Evolutionary conservation across 35 echinoderm and acorn worm genomes (phyloP), one percentile per base, ranked within the genome.

Genomic region (Holothuria glaberrima): DNA sequence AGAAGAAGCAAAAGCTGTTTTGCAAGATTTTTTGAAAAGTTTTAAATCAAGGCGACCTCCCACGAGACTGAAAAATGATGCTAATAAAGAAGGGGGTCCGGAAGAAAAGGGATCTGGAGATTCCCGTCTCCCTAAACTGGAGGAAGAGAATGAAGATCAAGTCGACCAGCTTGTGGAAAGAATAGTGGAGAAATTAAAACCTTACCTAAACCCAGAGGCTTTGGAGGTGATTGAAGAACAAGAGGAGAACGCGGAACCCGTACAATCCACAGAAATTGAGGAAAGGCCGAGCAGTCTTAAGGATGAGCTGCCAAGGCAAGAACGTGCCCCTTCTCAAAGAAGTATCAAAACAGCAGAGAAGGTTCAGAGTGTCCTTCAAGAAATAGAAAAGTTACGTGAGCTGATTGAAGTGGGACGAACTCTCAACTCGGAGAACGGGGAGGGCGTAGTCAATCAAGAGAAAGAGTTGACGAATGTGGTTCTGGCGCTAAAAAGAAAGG

Each of bases 161-260:
- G 34, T 84, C 61, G 80, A 84, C 61, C 54, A 84, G 31, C 80
- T 84, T 30, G 80, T 84, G 6, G 80, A 84, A 17, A 30, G 80
- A 36, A 84, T 84, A 17, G 80, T 84, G 14, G 80, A 63, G 14
- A 84, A 84, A 57, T 84, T 84, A 46, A 84, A 84, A 36, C 80
- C 80, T 0, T 84, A 84, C 58, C 30, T 84, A 20, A 84, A 60
- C 7, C 80, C 80, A 10, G 52, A 32, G n/a, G 57, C 80, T 2
- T 84, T 84, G 80, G 80, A 84, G 59, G 57, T 84, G 14, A 84
- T 84, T 18, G 80, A 84, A 24, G 80, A 84, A 61, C 54, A 84
- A 19, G 80, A 62, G 33, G 56, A 63, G 14, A n/a, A 33, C 4
- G 26, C n/a, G 57, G 80, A 62, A 17, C 30, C 31, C 0, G n/a